Evolutionary conservation across 2,113 vertebrate species (phyloP).

Genomic region (Ibidorhyncha struthersii): DNA sequence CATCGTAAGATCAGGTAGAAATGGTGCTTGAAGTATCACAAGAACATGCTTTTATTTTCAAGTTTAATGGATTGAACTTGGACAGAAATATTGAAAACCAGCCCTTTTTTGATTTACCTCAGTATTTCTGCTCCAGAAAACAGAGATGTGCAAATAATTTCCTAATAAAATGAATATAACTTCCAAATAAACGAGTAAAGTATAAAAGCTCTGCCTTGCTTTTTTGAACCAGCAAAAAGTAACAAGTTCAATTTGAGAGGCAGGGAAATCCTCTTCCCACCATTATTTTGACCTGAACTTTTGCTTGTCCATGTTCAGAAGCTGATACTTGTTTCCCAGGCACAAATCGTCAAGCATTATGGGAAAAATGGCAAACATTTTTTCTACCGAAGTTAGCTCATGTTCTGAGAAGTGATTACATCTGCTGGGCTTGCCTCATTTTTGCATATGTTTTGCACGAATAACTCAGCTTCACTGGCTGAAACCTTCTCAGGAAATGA

Average conservation of each 20-base stretch:
- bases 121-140: neutral
- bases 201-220: neutral
- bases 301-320: neutral
- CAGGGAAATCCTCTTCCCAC: neutral
- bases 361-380: neutral
- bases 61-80: neutral
- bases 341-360: neutral
- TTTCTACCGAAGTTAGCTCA: neutral
- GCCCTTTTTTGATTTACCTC: neutral
- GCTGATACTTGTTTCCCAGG: neutral
- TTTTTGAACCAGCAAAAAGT: neutral
- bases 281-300: neutral
- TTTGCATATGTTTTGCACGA: conserved; percentile 48
- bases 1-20: neutral
- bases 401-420: neutral
- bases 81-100: neutral
- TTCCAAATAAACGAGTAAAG: neutral
- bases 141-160: neutral
- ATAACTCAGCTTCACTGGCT: neutral
- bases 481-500: conserved; percentile 52
- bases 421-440: neutral
- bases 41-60: neutral
- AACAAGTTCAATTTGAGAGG: neutral
- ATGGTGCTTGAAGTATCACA: neutral
- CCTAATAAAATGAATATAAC: neutral